Base-by-base conservation (phyloP, 2,888 invertebrate genomes). In the Meteorus cinctellus region DNA sequence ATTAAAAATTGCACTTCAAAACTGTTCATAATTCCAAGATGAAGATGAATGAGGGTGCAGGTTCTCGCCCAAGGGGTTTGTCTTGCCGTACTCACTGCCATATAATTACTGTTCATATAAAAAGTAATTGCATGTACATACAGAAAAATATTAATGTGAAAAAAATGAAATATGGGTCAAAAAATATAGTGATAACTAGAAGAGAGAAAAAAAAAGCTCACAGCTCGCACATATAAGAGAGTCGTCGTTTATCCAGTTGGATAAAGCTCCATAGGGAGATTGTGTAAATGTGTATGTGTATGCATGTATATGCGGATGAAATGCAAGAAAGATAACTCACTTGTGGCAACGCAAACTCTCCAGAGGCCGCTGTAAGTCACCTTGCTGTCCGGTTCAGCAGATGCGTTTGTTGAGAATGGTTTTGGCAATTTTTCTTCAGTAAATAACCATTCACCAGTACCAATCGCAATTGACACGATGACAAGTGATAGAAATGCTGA, bases 381-480 rank as follows among this genome's bases (percentile, higher is more conserved):
- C 87, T 95, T 95, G 74, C 94, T 92, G 83, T 94, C 94, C 84
- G 93, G 92, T 81, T 93, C 94, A 10, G 93, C 94, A 0, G 96
- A 95, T 6, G 95, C 95, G 89, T 96, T 96, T 89, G 93, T 95
- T 36, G 86, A 81, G 45, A 84, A 81, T 14, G 93, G 93, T 90
- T 95, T 96, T 76, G 94, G 92, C 91, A 97, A 93, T 88, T 95
- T 95, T 89, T 97, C 97, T 88, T 96, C 94, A 4, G 96, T 96
- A 82, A 95, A 94, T 31, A 97, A 92, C 97, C 97, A 97, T 90
- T 96, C 95, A 87, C 94, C 95, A 3, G 95, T 95, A 8, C 93
- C 91, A 78, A 96, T 93, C 24, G 95, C 95, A 2, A 95, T 92
- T 59, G 94, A 91, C 24, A 95, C 94, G 60, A 94, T 94, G 14